These are phyloP conservation scores for Sycophaga agraensis DNA, from an alignment of 1,140 invertebrate genomes.

Conservation along the genomic window DNA sequence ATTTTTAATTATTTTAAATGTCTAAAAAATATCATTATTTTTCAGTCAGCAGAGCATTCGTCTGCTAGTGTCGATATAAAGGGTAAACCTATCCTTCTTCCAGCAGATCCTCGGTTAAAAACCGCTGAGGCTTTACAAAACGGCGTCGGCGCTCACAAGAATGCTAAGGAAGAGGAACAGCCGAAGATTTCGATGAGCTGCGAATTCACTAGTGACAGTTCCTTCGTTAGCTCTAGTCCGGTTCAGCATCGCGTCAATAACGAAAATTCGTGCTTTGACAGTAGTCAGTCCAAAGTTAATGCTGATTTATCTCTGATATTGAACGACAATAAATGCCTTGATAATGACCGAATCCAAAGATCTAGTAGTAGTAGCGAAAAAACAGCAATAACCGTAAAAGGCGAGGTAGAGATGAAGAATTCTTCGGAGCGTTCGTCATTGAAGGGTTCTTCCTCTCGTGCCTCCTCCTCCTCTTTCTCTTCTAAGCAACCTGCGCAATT, in stretches of 20 bases:
- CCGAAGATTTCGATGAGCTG: neutral
- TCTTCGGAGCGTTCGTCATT: constrained; percentile 10
- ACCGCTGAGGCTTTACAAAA: constrained; percentile 4
- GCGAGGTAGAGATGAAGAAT: constrained; percentile 17
- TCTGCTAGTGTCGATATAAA: neutral
- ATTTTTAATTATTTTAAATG: too few species aligned
- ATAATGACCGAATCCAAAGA: constrained; percentile 25
- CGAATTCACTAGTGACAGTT: neutral
- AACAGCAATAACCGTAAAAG: neutral
- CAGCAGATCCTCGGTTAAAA: neutral
- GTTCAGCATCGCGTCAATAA: constrained; percentile 4
- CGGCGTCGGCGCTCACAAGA: neutral
- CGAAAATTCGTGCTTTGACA: neutral
- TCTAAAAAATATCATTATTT: too few species aligned
- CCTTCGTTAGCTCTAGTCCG: constrained; percentile 8
- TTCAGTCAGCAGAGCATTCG: too few species aligned
- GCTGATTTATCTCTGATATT: constrained; percentile 18
- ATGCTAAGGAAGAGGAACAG: neutral
- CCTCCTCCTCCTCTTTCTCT: constrained; percentile 8
- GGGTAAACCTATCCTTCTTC: neutral
- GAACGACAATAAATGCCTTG: constrained; percentile 22
- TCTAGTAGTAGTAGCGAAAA: constrained; percentile 26
- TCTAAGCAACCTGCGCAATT: neutral
- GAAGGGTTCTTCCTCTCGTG: constrained; percentile 36
- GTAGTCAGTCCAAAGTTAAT: constrained; percentile 3